phyloP scores from a whole-genome alignment of 1,140 invertebrate genomes.

The Drosophila lini region DNA sequence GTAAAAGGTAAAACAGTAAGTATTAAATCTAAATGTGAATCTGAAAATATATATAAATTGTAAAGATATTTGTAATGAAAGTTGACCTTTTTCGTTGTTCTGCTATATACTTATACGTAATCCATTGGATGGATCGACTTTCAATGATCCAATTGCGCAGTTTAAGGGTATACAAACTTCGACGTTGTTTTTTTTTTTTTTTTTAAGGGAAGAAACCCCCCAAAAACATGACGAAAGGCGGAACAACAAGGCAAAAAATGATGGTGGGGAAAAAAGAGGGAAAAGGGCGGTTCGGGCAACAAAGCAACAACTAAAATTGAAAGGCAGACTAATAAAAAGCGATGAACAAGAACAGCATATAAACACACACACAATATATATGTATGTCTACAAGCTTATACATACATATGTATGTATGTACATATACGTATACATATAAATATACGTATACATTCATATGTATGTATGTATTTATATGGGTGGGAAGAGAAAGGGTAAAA shows the following conservation, averaged over 20 bases:
- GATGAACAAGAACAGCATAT: conserved; percentile 25
- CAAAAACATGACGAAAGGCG: conserved; percentile 9
- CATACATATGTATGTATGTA: neutral
- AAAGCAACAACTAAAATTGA: conserved; percentile 51
- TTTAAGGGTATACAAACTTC: neutral
- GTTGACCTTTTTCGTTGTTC: too few species aligned
- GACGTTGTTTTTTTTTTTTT: neutral
- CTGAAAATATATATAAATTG: too few species aligned
- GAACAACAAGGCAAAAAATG: conserved; percentile 39
- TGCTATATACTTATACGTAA: too few species aligned
- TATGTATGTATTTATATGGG: neutral
- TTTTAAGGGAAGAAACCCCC: neutral
- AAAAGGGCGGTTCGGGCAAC: conserved; percentile 13
- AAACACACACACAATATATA: conserved; percentile 7
- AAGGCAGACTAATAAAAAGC: conserved; percentile 51
- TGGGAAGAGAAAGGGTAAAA: neutral
- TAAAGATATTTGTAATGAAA: too few species aligned
- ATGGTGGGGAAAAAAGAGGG: neutral
- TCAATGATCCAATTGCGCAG: too few species aligned
- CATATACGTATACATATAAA: neutral
- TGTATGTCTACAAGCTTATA: neutral
- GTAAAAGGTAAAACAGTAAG: too few species aligned
- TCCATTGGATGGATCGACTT: neutral
- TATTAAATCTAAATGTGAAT: too few species aligned
- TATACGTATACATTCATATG: neutral